Evolutionary conservation across 2,888 invertebrate species (phyloP).

Genomic region (Drosophila cognata): DNA sequence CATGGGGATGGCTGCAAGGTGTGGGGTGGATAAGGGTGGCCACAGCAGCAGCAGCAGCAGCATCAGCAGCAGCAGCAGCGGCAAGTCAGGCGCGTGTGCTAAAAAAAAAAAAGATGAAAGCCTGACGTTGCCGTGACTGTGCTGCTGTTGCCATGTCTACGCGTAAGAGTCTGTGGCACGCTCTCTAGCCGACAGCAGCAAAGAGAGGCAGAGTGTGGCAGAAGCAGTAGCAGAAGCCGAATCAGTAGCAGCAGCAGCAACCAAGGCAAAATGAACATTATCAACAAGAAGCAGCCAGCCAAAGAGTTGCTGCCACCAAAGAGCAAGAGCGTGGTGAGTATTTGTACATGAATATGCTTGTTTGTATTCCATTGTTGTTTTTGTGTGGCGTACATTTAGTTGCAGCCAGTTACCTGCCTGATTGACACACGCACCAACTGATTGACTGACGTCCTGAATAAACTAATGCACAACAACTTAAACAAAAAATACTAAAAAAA

Average conservation of each 20-base stretch:
- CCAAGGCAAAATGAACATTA: slow-evolving; percentile 22
- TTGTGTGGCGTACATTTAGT: slow-evolving; percentile 29
- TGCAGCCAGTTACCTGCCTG: slow-evolving; percentile 58
- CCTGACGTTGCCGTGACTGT: slow-evolving; percentile 44
- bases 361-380: slow-evolving; percentile 26
- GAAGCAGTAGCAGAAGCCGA: slow-evolving; percentile 3
- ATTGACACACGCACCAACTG: slow-evolving; percentile 56
- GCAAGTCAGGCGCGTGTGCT: slow-evolving; percentile 73
- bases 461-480: slow-evolving; percentile 37
- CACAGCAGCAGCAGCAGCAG: background rate
- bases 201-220: slow-evolving; percentile 34
- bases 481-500: slow-evolving; percentile 11
- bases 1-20: slow-evolving; percentile 7
- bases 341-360: slow-evolving; percentile 28
- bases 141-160: slow-evolving; percentile 53
- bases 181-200: slow-evolving; percentile 31
- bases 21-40: background rate
- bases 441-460: slow-evolving; percentile 39
- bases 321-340: slow-evolving; percentile 70
- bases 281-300: slow-evolving; percentile 24
- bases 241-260: slow-evolving; percentile 14
- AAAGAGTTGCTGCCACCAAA: slow-evolving; percentile 66
- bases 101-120: slow-evolving; percentile 67
- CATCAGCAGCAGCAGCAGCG: slow-evolving; percentile 10
- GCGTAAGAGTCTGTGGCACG: slow-evolving; percentile 55